Conservation (phyloP, 2,797 vertebrate species). For the Eulemur rubriventer region DNA sequence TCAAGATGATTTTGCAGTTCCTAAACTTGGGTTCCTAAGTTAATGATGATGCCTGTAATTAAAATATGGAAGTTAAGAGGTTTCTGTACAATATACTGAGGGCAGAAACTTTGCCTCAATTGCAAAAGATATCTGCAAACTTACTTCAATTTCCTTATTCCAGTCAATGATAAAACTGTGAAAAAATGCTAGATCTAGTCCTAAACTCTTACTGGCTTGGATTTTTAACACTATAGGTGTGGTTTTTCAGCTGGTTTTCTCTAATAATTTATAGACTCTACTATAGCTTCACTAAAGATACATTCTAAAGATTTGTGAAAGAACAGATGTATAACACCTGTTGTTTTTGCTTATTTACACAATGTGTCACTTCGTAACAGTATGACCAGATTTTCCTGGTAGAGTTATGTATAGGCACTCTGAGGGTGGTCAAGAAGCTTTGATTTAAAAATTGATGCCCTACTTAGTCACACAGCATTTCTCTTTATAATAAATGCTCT, state of each 20-base stretch:
- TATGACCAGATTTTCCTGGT: conserved; percentile 36
- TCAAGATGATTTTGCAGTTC: conserved; percentile 10
- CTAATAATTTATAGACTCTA: neutral
- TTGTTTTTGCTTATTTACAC: conserved; percentile 61
- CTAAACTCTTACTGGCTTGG: neutral
- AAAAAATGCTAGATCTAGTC: neutral
- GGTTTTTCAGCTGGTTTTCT: neutral
- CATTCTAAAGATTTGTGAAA: conserved; percentile 56
- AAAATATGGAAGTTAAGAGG: neutral
- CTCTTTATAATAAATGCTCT: conserved; percentile 6
- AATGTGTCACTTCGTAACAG: conserved; percentile 24
- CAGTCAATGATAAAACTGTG: neutral
- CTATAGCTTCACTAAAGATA: conserved; percentile 38
- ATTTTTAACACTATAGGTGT: neutral
- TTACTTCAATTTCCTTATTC: neutral
- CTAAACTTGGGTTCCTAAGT: neutral
- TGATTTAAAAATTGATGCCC: neutral
- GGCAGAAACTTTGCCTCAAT: neutral
- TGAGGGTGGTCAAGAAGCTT: neutral
- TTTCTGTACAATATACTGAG: neutral
- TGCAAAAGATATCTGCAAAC: neutral
- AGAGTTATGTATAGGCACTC: neutral
- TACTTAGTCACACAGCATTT: neutral
- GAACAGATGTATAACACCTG: conserved; percentile 66
- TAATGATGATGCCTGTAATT: neutral